A percentile compares a stretch with the other conserved stretches of the same genome.
phyloP scores from a whole-genome alignment of 1,140 invertebrate species.

The Leucophenga varia region DNA sequence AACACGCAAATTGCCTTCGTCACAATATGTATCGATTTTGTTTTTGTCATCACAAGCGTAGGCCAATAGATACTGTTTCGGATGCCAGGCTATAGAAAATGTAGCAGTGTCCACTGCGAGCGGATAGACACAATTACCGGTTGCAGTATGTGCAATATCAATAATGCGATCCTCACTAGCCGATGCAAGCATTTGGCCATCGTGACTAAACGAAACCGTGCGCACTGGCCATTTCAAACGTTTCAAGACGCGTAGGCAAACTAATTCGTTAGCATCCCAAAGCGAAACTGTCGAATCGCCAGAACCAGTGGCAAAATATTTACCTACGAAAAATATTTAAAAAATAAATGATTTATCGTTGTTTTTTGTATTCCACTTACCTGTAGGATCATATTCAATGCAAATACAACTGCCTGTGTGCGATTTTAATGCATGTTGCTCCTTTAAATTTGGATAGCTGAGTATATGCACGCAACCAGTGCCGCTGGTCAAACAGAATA shows the following conservation, averaged over 20 bases:
- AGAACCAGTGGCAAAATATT: constrained; percentile 95
- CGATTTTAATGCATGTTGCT: constrained; percentile 85
- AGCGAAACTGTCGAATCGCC: constrained; percentile 94
- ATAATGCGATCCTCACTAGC: constrained; percentile 95
- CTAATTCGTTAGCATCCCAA: constrained; percentile 90
- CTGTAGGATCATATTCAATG: constrained; percentile 94
- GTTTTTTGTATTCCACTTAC: constrained; percentile 36
- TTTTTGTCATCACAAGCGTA: constrained; percentile 94
- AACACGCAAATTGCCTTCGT: constrained; percentile 89
- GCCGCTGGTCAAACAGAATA: constrained; percentile 95
- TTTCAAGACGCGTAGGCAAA: constrained; percentile 87
- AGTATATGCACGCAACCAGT: constrained; percentile 91
- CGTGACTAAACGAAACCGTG: constrained; percentile 92
- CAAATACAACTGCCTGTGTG: constrained; percentile 97
- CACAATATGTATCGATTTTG: constrained; percentile 78
- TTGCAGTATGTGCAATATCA: constrained; percentile 91
- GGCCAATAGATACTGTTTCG: constrained; percentile 85
- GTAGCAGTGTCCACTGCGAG: constrained; percentile 89
- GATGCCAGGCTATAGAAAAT: constrained; percentile 96
- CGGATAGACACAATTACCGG: constrained; percentile 82
- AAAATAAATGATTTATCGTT: neutral
- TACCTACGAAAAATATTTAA: constrained; percentile 54
- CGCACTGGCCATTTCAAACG: constrained; percentile 95
- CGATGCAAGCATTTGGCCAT: constrained; percentile 90
- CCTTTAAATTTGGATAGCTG: constrained; percentile 86